phyloP scores from a whole-genome alignment of 2,888 invertebrate species.

The Phengaris arion region DNA sequence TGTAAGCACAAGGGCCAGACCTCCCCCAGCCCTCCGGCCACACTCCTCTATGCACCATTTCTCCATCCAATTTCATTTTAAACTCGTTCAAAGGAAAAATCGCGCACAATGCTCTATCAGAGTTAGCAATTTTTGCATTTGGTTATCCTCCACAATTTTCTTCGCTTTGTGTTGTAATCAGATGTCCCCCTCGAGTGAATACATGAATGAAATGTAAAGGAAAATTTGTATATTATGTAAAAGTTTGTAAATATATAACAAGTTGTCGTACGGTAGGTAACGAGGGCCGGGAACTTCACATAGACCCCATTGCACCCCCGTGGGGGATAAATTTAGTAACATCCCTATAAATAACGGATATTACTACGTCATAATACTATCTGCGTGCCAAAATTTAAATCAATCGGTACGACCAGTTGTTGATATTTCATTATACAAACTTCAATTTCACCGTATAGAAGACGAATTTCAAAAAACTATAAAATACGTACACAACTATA shows the following conservation, averaged over 20 bases:
- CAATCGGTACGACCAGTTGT: too few relatives aligned
- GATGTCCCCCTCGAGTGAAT: background rate
- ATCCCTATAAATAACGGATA: too few relatives aligned
- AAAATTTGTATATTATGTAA: constrained; percentile 6
- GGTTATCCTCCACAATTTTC: constrained; percentile 11
- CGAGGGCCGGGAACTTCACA: background rate
- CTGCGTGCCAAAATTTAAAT: too few relatives aligned
- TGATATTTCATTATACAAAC: too few relatives aligned
- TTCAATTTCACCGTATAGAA: too few relatives aligned
- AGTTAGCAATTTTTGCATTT: constrained; percentile 40
- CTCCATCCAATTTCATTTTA: constrained; percentile 43
- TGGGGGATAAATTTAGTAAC: background rate
- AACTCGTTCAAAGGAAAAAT: constrained; percentile 39
- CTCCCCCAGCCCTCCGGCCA: constrained; percentile 31
- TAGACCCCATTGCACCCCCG: background rate
- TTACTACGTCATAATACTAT: too few relatives aligned
- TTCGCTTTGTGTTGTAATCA: constrained; percentile 12
- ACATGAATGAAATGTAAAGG: constrained; percentile 13
- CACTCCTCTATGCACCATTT: constrained; percentile 41
- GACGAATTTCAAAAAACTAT: too few relatives aligned
- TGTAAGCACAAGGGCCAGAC: background rate
- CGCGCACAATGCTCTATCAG: constrained; percentile 43
- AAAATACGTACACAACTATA: too few relatives aligned
- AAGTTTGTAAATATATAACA: constrained; percentile 9
- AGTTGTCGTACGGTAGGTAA: background rate